Base-by-base conservation (phyloP, 2,888 invertebrate genomes). In the Cremastobaeus sp. region DNA sequence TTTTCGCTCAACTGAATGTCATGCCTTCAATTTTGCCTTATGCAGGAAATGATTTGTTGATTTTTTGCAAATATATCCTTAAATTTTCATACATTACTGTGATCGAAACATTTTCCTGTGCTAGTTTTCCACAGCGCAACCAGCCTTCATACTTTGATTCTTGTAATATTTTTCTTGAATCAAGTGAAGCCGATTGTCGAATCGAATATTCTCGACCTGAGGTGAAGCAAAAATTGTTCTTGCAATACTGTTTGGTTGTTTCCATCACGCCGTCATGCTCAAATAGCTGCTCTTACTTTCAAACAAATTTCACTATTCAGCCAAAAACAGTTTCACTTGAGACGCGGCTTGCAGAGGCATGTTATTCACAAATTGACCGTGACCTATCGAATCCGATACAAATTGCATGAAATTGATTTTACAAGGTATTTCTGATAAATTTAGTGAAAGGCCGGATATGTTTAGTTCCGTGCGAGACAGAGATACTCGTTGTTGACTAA, bases 401-500 rank as follows among this genome's bases (percentile, higher is more conserved):
- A 76, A 73, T 78, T 39, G 76, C 76, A 75, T 75, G 75, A 74
- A 81, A 79, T 77, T 77, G 77, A 80, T 81, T 80, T 78, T 76
- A 48, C 43, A 69, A 62, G 59, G 52, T 59, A 28, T 74, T 65
- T 52, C 47, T 69, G 65, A 59, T 48, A 14, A 59, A 65, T 64
- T 74, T 66, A 60, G 55, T 57, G 55, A 68, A 76, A 69, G 57
- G 62, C 62, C 37, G 69, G 71, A 71, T 69, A 62, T 43, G 30
- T 45, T 52, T 35, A 37, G 52, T 69, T 47, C 43, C 55, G 20
- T 21, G 35, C 47, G 14, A 47, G 32, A 54, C 28, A 47, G 9
- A 25, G 39, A 28, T 41, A 34, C 25, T 3, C 11, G 30, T 35
- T 39, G 20, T 55, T 48, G 65, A 50, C 45, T 35, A 66, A 55